Percentiles rank a stretch among this genome's conserved stretches.
Conservation (phyloP, 2,113 vertebrate species). For the Calypte anna region DNA sequence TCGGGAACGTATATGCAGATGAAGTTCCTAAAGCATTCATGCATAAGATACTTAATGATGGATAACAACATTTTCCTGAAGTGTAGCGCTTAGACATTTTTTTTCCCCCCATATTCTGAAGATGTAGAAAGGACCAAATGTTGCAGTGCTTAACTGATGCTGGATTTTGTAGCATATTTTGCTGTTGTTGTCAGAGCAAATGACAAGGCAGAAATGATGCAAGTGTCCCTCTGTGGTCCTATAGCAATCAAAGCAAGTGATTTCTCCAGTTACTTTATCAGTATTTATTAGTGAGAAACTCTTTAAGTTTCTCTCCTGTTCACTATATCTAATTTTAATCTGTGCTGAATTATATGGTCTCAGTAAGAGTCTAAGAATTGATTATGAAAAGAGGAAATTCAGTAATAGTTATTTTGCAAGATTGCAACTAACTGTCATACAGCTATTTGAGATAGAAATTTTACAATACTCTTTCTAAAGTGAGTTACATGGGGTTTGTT, state of each 20-base stretch:
- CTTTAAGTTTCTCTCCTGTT: not conserved
- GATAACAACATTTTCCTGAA: not conserved
- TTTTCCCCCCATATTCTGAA: not conserved
- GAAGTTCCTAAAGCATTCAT: not conserved
- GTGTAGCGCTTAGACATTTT: not conserved
- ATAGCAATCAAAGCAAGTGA: not conserved
- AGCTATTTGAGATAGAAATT: not conserved
- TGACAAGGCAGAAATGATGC: not conserved
- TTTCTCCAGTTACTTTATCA: not conserved
- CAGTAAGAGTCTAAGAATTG: not conserved
- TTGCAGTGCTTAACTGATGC: not conserved
- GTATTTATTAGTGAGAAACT: not conserved
- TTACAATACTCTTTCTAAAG: not conserved
- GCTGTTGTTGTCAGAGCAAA: not conserved
- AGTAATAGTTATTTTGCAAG: not conserved
- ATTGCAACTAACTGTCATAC: not conserved
- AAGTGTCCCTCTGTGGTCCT: not conserved
- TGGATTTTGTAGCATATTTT: not conserved
- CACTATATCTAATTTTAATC: not conserved
- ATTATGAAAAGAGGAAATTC: not conserved
- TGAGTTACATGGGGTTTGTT: not conserved
- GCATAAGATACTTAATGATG: not conserved
- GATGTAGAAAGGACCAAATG: not conserved
- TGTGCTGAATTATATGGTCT: not conserved
- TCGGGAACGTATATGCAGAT: not conserved